A percentile compares a stretch with the other conserved stretches of the same genome.
These are phyloP conservation scores for Brachionus angularis DNA, from an alignment of 1,140 invertebrate genomes.

Conservation along the genomic window DNA sequence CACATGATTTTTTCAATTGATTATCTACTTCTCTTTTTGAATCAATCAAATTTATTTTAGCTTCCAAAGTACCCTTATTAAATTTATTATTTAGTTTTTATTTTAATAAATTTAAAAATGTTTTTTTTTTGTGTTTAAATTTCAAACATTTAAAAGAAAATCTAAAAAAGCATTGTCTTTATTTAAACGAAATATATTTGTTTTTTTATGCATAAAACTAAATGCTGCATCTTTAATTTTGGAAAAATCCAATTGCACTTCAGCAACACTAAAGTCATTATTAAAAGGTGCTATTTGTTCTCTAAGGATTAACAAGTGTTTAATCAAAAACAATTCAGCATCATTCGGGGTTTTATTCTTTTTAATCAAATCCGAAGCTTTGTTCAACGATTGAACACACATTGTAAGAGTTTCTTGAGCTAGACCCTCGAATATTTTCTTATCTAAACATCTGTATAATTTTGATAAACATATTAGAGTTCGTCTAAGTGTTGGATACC, in stretches of 20 bases:
- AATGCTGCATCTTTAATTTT: conserved; percentile 66
- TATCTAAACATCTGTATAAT: conserved; percentile 88
- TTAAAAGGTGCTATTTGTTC: conserved; percentile 98
- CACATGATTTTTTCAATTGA: conserved; percentile 83
- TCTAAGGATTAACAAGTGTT: conserved; percentile 88
- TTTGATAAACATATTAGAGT: conserved; percentile 90
- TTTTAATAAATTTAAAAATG: background rate
- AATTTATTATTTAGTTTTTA: conserved; percentile 1
- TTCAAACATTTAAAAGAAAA: conserved; percentile 66
- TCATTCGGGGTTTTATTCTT: conserved; percentile 67
- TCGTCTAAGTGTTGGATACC: conserved; percentile 92
- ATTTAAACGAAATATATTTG: conserved; percentile 77
- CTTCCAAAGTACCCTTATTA: conserved; percentile 74
- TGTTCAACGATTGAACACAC: conserved; percentile 82
- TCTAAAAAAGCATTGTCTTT: conserved; percentile 85
- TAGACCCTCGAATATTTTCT: conserved; percentile 87
- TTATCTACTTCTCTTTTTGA: conserved; percentile 89
- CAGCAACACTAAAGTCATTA: conserved; percentile 86
- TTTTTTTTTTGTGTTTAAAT: background rate
- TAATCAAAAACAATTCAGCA: conserved; percentile 90
- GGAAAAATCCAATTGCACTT: conserved; percentile 84
- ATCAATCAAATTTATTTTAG: conserved; percentile 82
- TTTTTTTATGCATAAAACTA: conserved; percentile 76
- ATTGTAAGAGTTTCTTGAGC: conserved; percentile 87
- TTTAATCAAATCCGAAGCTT: conserved; percentile 64